Conservation (phyloP, 2,888 invertebrate genomes). For the Lochmaea crataegi region DNA sequence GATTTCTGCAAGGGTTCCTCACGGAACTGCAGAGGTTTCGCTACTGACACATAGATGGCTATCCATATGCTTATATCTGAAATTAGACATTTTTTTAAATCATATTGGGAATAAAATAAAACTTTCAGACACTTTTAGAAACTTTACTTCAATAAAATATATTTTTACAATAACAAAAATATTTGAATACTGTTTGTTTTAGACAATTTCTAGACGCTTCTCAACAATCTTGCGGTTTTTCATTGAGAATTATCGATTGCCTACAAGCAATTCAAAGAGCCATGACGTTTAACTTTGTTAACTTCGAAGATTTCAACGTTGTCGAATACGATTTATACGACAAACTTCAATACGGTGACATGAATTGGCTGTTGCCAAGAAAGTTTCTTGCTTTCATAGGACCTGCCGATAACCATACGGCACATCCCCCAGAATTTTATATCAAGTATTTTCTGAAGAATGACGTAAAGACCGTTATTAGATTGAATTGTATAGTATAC, state of each 20-base stretch:
- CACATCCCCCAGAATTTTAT: conserved; percentile 83
- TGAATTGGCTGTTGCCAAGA: conserved; percentile 90
- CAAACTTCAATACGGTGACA: conserved; percentile 86
- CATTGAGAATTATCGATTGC: conserved; percentile 76
- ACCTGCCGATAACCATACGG: conserved; percentile 69
- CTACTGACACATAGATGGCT: no score
- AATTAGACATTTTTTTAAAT: no score
- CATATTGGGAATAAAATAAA: no score
- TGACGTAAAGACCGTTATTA: conserved; percentile 82
- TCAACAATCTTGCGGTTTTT: conserved; percentile 78
- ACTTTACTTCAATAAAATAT: no score
- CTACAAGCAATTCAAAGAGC: conserved; percentile 80
- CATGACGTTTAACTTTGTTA: conserved; percentile 77
- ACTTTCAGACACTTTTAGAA: no score
- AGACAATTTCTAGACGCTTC: conserved; percentile 84
- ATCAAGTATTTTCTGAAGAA: conserved; percentile 85
- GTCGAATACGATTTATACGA: conserved; percentile 86
- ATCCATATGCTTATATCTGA: no score
- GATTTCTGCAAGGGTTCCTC: no score
- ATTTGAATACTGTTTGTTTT: conserved; percentile 12
- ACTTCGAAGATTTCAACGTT: conserved; percentile 85
- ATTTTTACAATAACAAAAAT: not conserved
- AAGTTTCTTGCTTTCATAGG: conserved; percentile 90
- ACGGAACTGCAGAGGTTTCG: no score
- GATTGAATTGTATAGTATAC: conserved; percentile 87